Conservation (phyloP, 2,113 vertebrate genomes). For the Pollachius pollachius region DNA sequence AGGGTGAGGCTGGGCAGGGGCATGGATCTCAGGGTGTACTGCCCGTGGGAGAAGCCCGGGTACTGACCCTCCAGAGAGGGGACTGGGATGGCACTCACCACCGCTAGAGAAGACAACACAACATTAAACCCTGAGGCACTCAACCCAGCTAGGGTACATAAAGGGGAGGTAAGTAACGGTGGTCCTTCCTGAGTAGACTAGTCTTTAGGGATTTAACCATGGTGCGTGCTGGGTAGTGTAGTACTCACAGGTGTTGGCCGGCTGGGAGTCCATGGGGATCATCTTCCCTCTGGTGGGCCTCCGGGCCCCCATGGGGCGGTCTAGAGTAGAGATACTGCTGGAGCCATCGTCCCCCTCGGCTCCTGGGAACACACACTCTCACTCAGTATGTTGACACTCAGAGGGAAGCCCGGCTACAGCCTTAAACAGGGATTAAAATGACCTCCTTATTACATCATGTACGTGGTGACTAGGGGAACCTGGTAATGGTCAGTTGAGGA, state of each 20-base stretch:
- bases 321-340: conserved; percentile 87
- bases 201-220: too few relatives aligned
- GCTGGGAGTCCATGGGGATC: conserved; percentile 92
- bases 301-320: conserved; percentile 84
- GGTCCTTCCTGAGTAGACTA: too few relatives aligned
- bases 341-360: conserved; percentile 87
- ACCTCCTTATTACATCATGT: too few relatives aligned
- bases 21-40: conserved; percentile 88
- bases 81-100: conserved; percentile 92
- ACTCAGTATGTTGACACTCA: neutral
- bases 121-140: neutral
- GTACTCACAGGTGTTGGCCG: conserved; percentile 83
- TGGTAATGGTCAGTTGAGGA: too few relatives aligned
- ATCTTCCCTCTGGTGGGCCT: conserved; percentile 89
- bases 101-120: conserved; percentile 71
- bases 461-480: too few relatives aligned
- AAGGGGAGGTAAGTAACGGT: too few relatives aligned
- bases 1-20: conserved; percentile 56
- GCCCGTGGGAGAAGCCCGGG: conserved; percentile 84
- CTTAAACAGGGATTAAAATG: too few relatives aligned
- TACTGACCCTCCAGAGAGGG: conserved; percentile 90
- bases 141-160: neutral
- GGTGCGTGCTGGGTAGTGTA: too few relatives aligned
- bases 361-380: conserved; percentile 32
- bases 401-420: too few relatives aligned